Evolutionary conservation across 1,140 invertebrate species (phyloP).

Genomic region (Drosophila tropicalis): DNA sequence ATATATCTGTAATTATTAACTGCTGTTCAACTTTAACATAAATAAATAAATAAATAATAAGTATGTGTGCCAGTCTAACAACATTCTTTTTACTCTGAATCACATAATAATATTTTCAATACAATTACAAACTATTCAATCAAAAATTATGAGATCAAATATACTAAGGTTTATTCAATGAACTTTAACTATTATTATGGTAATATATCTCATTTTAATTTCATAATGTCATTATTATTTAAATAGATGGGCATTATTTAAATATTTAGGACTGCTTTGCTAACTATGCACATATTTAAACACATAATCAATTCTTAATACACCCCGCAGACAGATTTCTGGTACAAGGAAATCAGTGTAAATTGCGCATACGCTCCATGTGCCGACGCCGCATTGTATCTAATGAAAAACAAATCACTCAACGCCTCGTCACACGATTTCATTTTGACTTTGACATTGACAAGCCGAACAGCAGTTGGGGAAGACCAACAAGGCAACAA

Average conservation of each 20-base stretch:
- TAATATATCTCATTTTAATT: background rate
- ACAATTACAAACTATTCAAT: too few relatives aligned
- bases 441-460: slow-evolving; percentile 38
- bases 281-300: slow-evolving; percentile 22
- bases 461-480: slow-evolving; percentile 21
- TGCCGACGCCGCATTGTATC: slow-evolving; percentile 30
- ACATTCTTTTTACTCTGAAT: background rate
- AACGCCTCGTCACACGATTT: slow-evolving; percentile 40
- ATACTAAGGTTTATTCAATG: background rate
- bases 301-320: slow-evolving; percentile 47
- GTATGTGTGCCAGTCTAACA: too few relatives aligned
- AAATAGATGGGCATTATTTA: background rate
- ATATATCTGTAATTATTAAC: too few relatives aligned
- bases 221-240: background rate
- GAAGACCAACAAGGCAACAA: background rate
- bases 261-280: background rate
- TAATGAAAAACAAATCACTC: slow-evolving; percentile 70
- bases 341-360: slow-evolving; percentile 24
- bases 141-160: background rate
- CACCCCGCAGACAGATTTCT: background rate
- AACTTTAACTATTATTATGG: background rate
- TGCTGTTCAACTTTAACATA: too few relatives aligned
- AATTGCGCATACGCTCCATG: slow-evolving; percentile 54
- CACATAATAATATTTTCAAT: too few relatives aligned
- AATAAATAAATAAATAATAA: too few relatives aligned